A percentile compares a stretch with the other conserved stretches of the same genome.
Conservation (phyloP, 2,888 invertebrate genomes). For the Phania funesta region DNA sequence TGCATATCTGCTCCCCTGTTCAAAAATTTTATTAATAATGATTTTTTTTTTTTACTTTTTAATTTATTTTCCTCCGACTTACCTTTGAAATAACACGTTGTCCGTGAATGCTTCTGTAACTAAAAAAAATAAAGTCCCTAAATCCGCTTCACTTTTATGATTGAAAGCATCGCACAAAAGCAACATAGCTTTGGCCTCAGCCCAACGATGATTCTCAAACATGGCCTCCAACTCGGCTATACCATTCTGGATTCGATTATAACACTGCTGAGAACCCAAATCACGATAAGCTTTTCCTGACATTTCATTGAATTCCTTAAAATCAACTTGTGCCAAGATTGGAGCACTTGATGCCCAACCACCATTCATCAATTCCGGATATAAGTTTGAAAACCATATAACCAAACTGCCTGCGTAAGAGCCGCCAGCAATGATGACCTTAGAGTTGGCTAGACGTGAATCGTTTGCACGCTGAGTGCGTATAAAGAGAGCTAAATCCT, state of each 20-base stretch:
- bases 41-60: too few relatives aligned
- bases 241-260: too few relatives aligned
- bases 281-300: conserved; percentile 75
- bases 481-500: conserved; percentile 85
- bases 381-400: conserved; percentile 84
- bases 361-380: conserved; percentile 84
- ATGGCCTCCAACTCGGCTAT: too few relatives aligned
- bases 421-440: conserved; percentile 83
- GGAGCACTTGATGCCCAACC: conserved; percentile 86
- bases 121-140: too few relatives aligned
- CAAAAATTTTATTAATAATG: too few relatives aligned
- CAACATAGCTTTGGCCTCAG: conserved; percentile 72
- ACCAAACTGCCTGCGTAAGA: conserved; percentile 86
- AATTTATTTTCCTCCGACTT: too few relatives aligned
- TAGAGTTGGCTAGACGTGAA: conserved; percentile 75
- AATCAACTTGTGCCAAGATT: conserved; percentile 84
- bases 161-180: conserved; percentile 76
- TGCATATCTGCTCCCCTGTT: too few relatives aligned
- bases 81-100: too few relatives aligned
- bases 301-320: conserved; percentile 81
- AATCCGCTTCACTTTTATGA: neutral
- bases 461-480: too few relatives aligned
- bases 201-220: too few relatives aligned
- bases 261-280: conserved; percentile 76
- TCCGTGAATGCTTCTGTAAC: too few relatives aligned